Evolutionary conservation across 2,797 vertebrate genomes (phyloP), one percentile per base, ranked within the genome.

Genomic region (Lithobates sylvaticus): DNA sequence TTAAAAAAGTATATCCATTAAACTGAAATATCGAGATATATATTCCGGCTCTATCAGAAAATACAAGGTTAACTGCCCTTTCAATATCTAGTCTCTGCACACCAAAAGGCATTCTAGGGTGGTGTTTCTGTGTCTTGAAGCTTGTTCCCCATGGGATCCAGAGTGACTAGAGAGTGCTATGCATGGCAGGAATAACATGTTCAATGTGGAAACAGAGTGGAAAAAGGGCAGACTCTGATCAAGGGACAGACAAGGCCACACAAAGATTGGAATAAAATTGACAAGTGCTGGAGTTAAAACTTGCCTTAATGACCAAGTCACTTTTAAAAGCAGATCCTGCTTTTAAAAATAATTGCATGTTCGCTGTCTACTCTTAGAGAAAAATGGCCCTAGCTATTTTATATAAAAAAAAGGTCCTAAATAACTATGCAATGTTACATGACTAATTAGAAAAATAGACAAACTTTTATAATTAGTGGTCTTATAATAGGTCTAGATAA

Each of bases 191-290:
- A 75, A 68, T 27, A 76, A 32, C 61, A 76, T 47, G 72, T 68
- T 32, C 39, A 73, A 47, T 68, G 39, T 15, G 81, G 58, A 44
- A 71, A 58, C 39, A 13, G 67, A 81, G 69, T 81, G 16, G 47
- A 74, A 67, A 82, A 82, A 82, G 34, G 69, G 61, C 58, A 83
- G 64, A 47, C 12, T 47, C 21, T 68, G 39, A 83, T 75, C 71
- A 75, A 74, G 44, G 61, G 61, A 83, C 81, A 47, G 81, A 23
- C 74, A 18, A 83, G 81, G 32, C 70, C 69, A 82, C 9, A 42
- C 2, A 13, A 39, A 26, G 23, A 73, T 5, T 42, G 10, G 34
- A 82, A 73, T 72, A 81, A 36, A 61, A 72, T 18, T 71, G 78
- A 71, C 67, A 81, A 39, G 29, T 70, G 61, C 54, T 64, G 5